Evolutionary conservation across 2,797 vertebrate species (phyloP).

Genomic region (Galaxias olidus): DNA sequence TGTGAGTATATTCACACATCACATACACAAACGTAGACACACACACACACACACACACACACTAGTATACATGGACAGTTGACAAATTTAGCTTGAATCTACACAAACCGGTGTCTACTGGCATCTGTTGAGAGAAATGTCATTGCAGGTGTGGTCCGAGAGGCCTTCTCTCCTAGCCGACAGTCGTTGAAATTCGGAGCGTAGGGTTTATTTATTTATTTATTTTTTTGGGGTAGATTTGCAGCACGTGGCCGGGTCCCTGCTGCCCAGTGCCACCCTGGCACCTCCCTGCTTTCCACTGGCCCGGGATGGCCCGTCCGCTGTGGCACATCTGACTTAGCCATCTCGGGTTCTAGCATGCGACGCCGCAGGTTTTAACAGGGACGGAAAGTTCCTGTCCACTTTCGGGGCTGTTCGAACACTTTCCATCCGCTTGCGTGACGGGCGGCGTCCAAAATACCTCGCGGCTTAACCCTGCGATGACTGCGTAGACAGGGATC

Average conservation of each 20-base stretch:
- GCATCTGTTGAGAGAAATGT: too few relatives aligned
- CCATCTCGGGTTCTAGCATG: slow-evolving; percentile 69
- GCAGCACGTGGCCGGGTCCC: slow-evolving; percentile 43
- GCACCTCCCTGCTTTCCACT: slow-evolving; percentile 63
- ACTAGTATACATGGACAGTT: slow-evolving; percentile 15
- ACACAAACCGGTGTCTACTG: too few relatives aligned
- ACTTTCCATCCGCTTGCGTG: slow-evolving; percentile 56
- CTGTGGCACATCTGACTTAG: slow-evolving; percentile 64
- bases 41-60: background rate
- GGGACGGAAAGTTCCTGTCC: slow-evolving; percentile 70
- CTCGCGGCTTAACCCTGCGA: background rate
- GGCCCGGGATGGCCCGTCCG: slow-evolving; percentile 46
- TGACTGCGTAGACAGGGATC: slow-evolving; percentile 4
- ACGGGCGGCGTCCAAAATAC: background rate
- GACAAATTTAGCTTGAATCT: background rate
- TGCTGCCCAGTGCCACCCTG: slow-evolving; percentile 52
- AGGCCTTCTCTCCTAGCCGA: too few relatives aligned
- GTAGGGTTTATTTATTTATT: too few relatives aligned
- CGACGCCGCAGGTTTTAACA: slow-evolving; percentile 68
- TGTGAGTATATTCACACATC: too few relatives aligned
- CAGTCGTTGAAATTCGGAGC: slow-evolving; percentile 27
- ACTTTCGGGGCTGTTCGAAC: slow-evolving; percentile 49
- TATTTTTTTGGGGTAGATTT: slow-evolving; percentile 38
- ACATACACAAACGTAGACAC: background rate
- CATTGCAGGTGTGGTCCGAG: too few relatives aligned